These are phyloP conservation scores for Mesoclemmys tuberculata DNA, from an alignment of 2,113 vertebrate species.

Conservation along the genomic window DNA sequence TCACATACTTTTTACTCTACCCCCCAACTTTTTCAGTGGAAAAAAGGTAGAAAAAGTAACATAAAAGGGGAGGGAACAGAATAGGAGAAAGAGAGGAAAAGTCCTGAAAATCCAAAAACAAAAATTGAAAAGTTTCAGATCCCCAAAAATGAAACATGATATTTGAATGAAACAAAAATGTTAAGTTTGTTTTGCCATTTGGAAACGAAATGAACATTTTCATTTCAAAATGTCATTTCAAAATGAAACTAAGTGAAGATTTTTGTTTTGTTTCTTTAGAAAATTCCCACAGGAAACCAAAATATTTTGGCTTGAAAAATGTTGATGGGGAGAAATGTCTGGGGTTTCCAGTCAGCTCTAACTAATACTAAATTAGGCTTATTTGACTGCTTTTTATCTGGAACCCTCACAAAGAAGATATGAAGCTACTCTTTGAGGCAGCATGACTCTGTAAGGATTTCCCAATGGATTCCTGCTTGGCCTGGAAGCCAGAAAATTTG, in stretches of 20 bases:
- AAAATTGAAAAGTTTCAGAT: neutral
- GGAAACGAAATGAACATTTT: neutral
- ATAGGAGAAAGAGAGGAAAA: neutral
- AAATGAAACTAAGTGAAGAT: neutral
- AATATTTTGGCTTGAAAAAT: neutral
- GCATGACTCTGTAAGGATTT: neutral
- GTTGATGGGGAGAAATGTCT: neutral
- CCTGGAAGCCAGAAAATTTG: neutral
- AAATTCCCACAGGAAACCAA: neutral
- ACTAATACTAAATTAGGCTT: neutral
- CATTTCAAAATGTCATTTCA: neutral
- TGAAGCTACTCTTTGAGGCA: neutral
- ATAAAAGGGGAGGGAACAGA: no score
- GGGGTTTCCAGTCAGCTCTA: neutral
- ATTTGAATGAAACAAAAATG: neutral
- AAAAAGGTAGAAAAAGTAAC: neutral
- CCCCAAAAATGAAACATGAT: neutral
- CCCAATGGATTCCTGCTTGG: neutral
- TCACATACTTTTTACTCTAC: neutral
- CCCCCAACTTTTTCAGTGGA: neutral
- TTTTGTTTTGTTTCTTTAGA: neutral
- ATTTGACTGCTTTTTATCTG: neutral
- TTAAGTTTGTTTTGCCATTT: neutral
- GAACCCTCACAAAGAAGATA: neutral
- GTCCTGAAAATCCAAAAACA: neutral